Evolutionary conservation across 2,888 invertebrate genomes (phyloP), one percentile per base, ranked within the genome.

Genomic region (Parnassius mnemosyne): DNA sequence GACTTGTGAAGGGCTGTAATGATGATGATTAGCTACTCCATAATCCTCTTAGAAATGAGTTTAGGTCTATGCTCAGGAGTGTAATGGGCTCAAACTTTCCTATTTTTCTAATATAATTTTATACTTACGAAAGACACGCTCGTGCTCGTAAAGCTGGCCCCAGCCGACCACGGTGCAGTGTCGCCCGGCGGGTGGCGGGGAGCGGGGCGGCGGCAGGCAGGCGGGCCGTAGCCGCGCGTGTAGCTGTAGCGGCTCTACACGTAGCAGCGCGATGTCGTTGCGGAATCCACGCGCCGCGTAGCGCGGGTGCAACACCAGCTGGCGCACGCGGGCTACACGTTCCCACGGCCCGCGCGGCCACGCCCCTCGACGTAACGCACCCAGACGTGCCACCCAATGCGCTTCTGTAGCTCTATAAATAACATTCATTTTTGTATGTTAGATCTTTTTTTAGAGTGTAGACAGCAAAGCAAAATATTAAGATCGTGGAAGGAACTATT

Each of bases 61-160:
- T 16, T 16, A 16, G 16, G 16, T 16, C 16, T 16, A 1, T 16
- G 16, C 16, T 16, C 16, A 16, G 25, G 0, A 25, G 7, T 25
- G 25, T 5, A 3, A 34, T 5, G 34, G 5, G 7, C 7, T 7
- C 34, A 34, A 5, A 34, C 34, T 34, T 34, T 5, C 7, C 5
- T 34, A 25, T 34, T 7, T 7, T 34, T 34, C 34, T 34, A 34
- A 34, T 34, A 34, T 34, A 5, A 34, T 5, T 34, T 34, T 34
- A 11, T 56, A 83, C 95, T 95, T 87, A 96, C 96, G 96, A 80
- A 96, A 96, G 62, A 96, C 94, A 65, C 95, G 89, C 60, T 95
- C 95, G 65, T 95, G 94, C 85, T 96, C 96, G 73, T 94, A 95
- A 0, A 96, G 90, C 77, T 96, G 96, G 42, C 96, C 96, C 96